Base-by-base conservation (phyloP, 2,113 vertebrate genomes). In the Ochotona curzoniae region DNA sequence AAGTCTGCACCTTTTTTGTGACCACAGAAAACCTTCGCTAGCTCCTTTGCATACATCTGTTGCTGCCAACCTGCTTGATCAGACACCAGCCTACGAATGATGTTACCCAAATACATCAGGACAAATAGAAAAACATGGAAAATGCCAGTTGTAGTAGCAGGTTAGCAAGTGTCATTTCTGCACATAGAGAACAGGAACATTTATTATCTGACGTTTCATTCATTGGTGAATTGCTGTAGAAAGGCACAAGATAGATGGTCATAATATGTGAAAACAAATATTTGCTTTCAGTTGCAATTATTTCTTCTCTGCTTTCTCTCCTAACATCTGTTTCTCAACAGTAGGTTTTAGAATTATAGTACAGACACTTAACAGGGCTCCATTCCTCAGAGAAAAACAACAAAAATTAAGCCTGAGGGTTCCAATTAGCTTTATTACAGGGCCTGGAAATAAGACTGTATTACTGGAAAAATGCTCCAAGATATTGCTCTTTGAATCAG, bases 311-410 rank as follows among this genome's bases (percentile, higher is more conserved):
- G 35, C 69, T 54, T 88, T 84, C 38, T 87, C 89, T 66, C 83
- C 35, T 83, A 90, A 91, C 69, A 90, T 90, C 94, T 96, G 83
- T 90, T 91, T 94, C 83, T 93, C 63, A 89, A 93, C n/a, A 60
- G 64, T 73, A 90, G 49, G 20, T 81, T 94, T 89, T 79, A 79
- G 47, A 84, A 79, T 89, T 83, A 47, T 51, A 91, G 88, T 78
- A 79, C 69, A 83, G 94, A 92, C 87, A 78, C 80, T 91, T 93
- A 92, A 80, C 76, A 90, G 63, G 67, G 89, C 60, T 67, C 71
- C 63, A 60, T 78, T 93, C 89, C 71, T 91, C 60, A 71, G 74
- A 94, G 87, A 23, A 81, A 90, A 93, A 91, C 57, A 78, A 96
- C 57, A 78, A 96, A 95, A 96, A 75, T 82, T 84, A 91, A 78